Evolutionary conservation across 92 coral and sea anemone genomes (phyloP).

Genomic region (Zoanthus sansibaricus): DNA sequence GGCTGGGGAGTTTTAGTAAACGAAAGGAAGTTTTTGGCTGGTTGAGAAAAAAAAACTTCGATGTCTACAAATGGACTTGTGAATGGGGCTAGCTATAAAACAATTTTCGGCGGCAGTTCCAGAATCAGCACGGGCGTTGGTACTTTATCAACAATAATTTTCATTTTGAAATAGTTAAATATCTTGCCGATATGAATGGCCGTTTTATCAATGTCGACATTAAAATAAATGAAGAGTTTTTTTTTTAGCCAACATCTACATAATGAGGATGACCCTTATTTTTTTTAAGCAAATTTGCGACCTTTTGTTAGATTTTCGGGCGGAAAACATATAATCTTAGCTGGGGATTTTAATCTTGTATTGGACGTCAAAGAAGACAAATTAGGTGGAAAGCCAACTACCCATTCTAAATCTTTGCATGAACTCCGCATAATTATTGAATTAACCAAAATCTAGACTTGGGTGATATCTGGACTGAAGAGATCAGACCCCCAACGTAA

Average conservation of each 20-base stretch:
- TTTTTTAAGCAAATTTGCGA: background rate
- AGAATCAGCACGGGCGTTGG: background rate
- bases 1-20: constrained; percentile 1
- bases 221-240: background rate
- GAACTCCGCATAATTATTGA: too few species aligned
- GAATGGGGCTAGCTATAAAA: background rate
- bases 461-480: too few species aligned
- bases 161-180: background rate
- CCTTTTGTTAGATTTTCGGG: too few species aligned
- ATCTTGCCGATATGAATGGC: background rate
- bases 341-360: too few species aligned
- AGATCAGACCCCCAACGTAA: too few species aligned
- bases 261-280: background rate
- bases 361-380: too few species aligned
- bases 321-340: too few species aligned
- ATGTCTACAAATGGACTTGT: background rate
- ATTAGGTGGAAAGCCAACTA: too few species aligned
- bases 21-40: constrained; percentile 1
- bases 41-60: background rate
- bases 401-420: too few species aligned
- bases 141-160: background rate
- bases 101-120: background rate
- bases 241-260: background rate
- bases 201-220: background rate
- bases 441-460: too few species aligned